These are phyloP conservation scores for Mesochorus sp. DNA, from an alignment of 2,888 invertebrate species.

Conservation along the genomic window DNA sequence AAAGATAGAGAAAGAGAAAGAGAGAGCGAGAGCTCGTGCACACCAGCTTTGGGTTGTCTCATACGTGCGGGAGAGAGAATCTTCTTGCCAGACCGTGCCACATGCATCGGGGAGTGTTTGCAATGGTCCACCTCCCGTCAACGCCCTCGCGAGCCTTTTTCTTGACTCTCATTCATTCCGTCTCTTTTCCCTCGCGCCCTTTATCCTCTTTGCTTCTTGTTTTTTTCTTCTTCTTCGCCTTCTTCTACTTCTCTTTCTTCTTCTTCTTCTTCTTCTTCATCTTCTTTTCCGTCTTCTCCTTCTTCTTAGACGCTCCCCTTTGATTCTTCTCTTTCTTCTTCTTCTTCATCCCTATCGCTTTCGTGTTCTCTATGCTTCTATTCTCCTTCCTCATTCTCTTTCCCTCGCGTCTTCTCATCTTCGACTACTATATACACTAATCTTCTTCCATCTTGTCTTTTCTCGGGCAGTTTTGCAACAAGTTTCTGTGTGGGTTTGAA, in stretches of 20 bases:
- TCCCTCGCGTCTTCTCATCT: conserved; percentile 48
- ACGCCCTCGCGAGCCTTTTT: conserved; percentile 79
- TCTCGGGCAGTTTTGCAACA: conserved; percentile 53
- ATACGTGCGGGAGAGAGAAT: conserved; percentile 45
- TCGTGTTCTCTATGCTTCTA: background rate
- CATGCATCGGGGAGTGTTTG: conserved; percentile 78
- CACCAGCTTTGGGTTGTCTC: conserved; percentile 53
- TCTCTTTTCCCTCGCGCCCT: conserved; percentile 46
- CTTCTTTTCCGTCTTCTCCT: conserved; percentile 12
- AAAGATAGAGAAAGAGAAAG: background rate
- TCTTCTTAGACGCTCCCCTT: too few species aligned
- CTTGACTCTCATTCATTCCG: conserved; percentile 37
- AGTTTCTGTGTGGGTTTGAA: conserved; percentile 19
- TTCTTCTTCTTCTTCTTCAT: conserved; percentile 2
- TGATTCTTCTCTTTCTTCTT: background rate
- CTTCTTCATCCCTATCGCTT: background rate
- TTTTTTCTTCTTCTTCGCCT: conserved; percentile 33
- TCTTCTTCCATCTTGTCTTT: conserved; percentile 54
- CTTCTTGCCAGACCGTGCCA: conserved; percentile 62
- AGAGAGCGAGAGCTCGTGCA: conserved; percentile 29
- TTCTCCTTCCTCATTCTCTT: background rate
- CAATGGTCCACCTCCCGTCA: conserved; percentile 82
- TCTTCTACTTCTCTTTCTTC: conserved; percentile 32
- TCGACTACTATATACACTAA: conserved; percentile 6
- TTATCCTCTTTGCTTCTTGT: conserved; percentile 5